Conservation (phyloP, 2,888 invertebrate species). For the Rhaphigaster nebulosa region DNA sequence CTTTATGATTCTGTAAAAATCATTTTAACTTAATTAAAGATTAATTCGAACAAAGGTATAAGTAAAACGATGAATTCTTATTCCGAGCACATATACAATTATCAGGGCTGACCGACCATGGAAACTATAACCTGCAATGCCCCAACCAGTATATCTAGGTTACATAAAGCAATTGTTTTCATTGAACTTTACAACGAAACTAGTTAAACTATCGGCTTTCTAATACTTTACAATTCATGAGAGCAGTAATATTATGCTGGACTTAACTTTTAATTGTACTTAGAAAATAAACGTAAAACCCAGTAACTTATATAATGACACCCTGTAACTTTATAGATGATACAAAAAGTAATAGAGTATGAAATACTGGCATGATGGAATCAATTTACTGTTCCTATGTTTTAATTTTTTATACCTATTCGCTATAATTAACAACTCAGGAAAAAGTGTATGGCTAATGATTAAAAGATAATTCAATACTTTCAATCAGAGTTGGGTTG, state of each 20-base stretch:
- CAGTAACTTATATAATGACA: too few species aligned
- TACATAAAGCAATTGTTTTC: constrained; percentile 52
- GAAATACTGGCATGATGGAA: too few species aligned
- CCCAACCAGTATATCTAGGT: neutral
- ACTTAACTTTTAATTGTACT: neutral
- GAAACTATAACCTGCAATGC: neutral
- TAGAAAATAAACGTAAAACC: neutral
- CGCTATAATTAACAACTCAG: too few species aligned
- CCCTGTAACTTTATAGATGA: too few species aligned
- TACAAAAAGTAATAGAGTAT: too few species aligned
- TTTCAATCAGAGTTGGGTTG: too few species aligned
- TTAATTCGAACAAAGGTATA: neutral
- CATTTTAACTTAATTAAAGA: neutral
- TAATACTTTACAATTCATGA: constrained; percentile 56
- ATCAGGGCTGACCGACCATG: neutral
- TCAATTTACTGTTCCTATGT: too few species aligned
- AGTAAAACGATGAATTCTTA: neutral
- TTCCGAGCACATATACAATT: neutral
- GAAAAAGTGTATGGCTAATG: too few species aligned
- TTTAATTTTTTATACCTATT: too few species aligned
- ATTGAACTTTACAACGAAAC: constrained; percentile 49
- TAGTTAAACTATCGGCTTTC: constrained; percentile 47
- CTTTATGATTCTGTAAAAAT: neutral
- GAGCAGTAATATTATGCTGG: neutral
- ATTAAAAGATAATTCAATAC: too few species aligned